Conservation (phyloP, 2,888 invertebrate species). For the Melinaea menophilus region DNA sequence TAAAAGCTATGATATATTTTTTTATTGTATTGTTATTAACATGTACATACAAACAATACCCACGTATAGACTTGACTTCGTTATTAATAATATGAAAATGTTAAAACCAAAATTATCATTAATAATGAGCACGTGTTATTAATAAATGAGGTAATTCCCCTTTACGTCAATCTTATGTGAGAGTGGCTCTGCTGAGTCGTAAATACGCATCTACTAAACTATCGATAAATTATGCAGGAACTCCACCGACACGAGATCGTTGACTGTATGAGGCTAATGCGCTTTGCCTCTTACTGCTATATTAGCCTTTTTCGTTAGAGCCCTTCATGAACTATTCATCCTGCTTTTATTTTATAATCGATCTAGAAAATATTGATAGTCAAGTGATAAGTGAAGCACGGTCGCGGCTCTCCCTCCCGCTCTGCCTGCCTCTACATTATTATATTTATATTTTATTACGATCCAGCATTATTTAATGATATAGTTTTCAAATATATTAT, state of each 20-base stretch:
- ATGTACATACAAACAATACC: too few relatives aligned
- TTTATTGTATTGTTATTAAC: too few relatives aligned
- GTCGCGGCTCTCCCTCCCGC: background rate
- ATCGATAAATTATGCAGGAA: conserved; percentile 35
- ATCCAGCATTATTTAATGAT: too few relatives aligned
- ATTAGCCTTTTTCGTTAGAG: conserved; percentile 34
- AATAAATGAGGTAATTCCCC: conserved; percentile 13
- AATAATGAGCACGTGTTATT: too few relatives aligned
- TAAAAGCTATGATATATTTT: too few relatives aligned
- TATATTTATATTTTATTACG: background rate
- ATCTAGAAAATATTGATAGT: conserved; percentile 24
- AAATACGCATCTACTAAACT: conserved; percentile 30
- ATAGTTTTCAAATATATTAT: too few relatives aligned
- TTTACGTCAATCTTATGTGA: conserved; percentile 1
- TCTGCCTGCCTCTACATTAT: background rate
- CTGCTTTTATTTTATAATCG: conserved; percentile 32
- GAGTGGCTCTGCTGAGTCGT: conserved; percentile 30
- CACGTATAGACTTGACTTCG: too few relatives aligned
- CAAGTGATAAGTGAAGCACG: conserved; percentile 22
- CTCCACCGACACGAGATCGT: conserved; percentile 31
- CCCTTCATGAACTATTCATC: conserved; percentile 30
- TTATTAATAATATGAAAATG: too few relatives aligned
- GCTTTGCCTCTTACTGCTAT: conserved; percentile 34
- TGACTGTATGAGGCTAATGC: conserved; percentile 36
- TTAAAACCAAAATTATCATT: too few relatives aligned